Conservation (phyloP, 2,888 invertebrate genomes). For the Leptothorax acervorum region DNA sequence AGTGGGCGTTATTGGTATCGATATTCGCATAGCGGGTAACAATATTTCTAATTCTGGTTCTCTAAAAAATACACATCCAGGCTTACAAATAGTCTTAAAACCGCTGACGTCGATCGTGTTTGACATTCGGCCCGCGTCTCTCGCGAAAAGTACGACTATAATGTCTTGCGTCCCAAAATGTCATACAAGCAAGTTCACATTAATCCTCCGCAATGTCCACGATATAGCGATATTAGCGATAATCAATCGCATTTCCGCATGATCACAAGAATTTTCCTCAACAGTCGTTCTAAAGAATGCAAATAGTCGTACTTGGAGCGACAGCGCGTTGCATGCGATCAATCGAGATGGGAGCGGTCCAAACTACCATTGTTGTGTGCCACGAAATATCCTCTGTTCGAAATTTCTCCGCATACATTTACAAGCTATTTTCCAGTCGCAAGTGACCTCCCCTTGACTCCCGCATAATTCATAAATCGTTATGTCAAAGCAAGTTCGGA, state of each 20-base stretch:
- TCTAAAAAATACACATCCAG: slow-evolving; percentile 83
- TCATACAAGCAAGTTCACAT: background rate
- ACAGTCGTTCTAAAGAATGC: too few relatives aligned
- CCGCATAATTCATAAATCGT: slow-evolving; percentile 34
- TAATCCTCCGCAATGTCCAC: background rate
- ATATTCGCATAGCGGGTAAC: slow-evolving; percentile 77
- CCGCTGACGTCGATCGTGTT: slow-evolving; percentile 59
- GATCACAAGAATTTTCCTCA: background rate
- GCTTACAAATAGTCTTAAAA: slow-evolving; percentile 73
- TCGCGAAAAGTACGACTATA: slow-evolving; percentile 15
- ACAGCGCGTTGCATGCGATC: background rate
- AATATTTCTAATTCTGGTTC: slow-evolving; percentile 76
- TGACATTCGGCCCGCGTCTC: slow-evolving; percentile 31
- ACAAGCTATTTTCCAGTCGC: background rate
- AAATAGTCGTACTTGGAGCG: background rate
- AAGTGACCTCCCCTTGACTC: slow-evolving; percentile 9
- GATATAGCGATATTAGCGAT: background rate
- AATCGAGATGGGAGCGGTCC: background rate
- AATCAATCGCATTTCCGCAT: slow-evolving; percentile 9
- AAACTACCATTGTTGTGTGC: background rate
- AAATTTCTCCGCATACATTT: background rate
- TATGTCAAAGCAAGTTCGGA: background rate
- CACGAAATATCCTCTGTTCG: slow-evolving; percentile 32
- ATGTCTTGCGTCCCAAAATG: background rate
- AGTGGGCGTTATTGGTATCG: slow-evolving; percentile 70